Conservation (phyloP, 2,797 vertebrate species). For the Harpagifer antarcticus region DNA sequence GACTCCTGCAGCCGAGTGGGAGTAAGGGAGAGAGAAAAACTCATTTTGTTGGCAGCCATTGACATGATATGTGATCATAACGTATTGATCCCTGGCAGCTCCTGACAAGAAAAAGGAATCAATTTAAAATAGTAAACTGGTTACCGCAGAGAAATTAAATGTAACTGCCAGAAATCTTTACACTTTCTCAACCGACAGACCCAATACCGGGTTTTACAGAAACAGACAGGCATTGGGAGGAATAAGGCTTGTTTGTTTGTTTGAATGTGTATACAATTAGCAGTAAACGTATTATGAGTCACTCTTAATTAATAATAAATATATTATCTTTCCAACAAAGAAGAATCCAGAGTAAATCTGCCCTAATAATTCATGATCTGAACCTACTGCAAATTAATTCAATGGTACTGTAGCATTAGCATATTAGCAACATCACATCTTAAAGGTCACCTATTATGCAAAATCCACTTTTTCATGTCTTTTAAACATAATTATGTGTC, state of each 20-base stretch:
- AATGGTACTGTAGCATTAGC: no score
- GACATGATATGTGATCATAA: slow-evolving; percentile 31
- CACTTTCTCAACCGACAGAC: neutral
- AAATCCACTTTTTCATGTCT: no score
- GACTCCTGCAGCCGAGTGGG: neutral
- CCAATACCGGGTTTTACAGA: neutral
- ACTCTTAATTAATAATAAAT: no score
- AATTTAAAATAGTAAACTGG: slow-evolving; percentile 17
- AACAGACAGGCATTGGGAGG: neutral
- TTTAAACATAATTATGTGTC: no score
- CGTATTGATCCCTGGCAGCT: slow-evolving; percentile 35
- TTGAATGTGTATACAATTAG: neutral
- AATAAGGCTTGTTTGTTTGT: neutral
- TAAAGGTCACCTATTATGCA: no score
- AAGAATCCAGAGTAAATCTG: no score
- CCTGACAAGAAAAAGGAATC: slow-evolving; percentile 16
- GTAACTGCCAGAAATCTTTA: slow-evolving; percentile 1
- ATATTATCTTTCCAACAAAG: no score
- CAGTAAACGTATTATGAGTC: neutral
- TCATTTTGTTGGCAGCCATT: slow-evolving; percentile 8
- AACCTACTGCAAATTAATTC: no score
- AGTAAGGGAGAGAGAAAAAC: slow-evolving; percentile 8
- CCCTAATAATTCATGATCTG: no score
- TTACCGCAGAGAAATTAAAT: slow-evolving; percentile 27
- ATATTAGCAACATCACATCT: no score